phyloP scores from a whole-genome alignment of 2,888 invertebrate genomes.

The Galeruca laticollis region DNA sequence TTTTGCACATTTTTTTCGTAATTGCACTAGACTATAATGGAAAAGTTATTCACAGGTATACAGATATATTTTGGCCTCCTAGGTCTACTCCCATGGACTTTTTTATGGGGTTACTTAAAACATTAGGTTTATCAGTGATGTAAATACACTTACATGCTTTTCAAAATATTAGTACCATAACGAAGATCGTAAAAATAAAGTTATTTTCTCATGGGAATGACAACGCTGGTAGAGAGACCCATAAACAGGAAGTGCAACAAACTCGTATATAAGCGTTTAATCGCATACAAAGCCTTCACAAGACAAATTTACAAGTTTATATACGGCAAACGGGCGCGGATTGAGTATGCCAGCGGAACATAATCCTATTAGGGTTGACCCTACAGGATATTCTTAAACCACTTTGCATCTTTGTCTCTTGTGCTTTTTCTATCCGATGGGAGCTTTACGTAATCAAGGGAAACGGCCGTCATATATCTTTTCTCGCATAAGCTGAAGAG shows the following conservation, averaged over 20 bases:
- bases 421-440: constrained; percentile 55
- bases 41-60: no score
- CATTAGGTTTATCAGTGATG: no score
- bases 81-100: no score
- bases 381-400: constrained; percentile 56
- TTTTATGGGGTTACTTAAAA: no score
- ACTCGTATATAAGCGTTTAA: constrained; percentile 26
- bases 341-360: constrained; percentile 51
- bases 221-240: neutral
- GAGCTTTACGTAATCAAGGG: constrained; percentile 59
- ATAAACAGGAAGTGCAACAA: constrained; percentile 1
- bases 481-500: constrained; percentile 46
- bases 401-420: constrained; percentile 58
- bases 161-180: no score
- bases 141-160: no score
- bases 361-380: constrained; percentile 58
- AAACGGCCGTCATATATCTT: constrained; percentile 50
- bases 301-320: constrained; percentile 54
- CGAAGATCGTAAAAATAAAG: no score
- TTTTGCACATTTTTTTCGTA: no score
- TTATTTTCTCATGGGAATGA: no score
- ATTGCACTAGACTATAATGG: no score
- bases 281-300: constrained; percentile 38
- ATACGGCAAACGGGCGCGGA: constrained; percentile 44
- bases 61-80: no score